Conservation (phyloP, 2,797 vertebrate genomes). For the Peromyscus melanophrys region DNA sequence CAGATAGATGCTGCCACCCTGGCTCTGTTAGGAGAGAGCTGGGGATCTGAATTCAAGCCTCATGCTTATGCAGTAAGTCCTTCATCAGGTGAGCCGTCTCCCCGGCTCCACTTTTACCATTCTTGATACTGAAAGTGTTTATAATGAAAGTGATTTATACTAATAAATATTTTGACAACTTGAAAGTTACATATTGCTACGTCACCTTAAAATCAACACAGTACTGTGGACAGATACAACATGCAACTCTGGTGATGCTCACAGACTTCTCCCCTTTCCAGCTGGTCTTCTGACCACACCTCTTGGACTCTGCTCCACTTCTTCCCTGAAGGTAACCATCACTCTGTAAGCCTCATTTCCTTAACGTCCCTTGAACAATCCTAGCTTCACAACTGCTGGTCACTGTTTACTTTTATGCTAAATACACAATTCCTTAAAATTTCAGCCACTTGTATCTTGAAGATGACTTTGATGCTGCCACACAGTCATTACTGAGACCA, state of each 20-base stretch:
- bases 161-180: background rate
- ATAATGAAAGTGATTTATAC: background rate
- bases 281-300: background rate
- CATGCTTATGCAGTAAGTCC: background rate
- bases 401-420: conserved; percentile 75
- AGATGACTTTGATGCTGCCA: conserved; percentile 67
- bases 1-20: background rate
- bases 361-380: conserved; percentile 63
- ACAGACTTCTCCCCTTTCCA: background rate
- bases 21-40: background rate
- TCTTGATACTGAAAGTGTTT: background rate
- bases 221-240: background rate
- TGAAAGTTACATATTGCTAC: background rate
- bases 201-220: background rate
- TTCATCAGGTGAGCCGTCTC: too few species aligned
- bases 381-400: conserved; percentile 56
- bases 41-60: background rate
- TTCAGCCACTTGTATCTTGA: conserved; percentile 58
- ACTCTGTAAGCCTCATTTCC: background rate
- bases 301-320: too few species aligned
- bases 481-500: conserved; percentile 49
- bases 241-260: background rate
- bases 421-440: conserved; percentile 67
- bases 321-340: background rate
- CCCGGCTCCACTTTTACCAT: background rate